Evolutionary conservation across 1,140 invertebrate species (phyloP).

Genomic region (Cepaea nemoralis): DNA sequence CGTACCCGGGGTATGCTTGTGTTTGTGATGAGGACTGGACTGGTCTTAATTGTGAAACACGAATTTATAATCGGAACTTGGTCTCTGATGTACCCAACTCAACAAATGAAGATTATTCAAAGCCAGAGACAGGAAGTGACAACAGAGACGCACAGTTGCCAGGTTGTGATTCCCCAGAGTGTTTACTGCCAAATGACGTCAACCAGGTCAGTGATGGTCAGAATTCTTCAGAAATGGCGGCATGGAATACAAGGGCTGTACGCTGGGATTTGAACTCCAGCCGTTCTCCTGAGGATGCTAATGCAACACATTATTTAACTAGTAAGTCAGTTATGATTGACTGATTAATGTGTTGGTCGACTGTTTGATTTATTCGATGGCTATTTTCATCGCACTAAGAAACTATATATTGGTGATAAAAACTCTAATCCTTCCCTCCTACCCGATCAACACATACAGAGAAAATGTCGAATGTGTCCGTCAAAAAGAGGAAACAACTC

Average conservation of each 20-base stretch:
- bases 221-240: neutral
- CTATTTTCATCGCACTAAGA: too few relatives aligned
- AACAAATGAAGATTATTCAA: neutral
- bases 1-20: neutral
- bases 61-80: neutral
- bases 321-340: too few relatives aligned
- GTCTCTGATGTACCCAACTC: neutral
- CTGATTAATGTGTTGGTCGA: too few relatives aligned
- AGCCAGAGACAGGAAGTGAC: neutral
- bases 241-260: neutral
- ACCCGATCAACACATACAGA: neutral
- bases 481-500: too few relatives aligned
- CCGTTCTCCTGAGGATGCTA: neutral
- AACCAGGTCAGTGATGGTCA: neutral
- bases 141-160: neutral
- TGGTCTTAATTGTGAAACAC: neutral
- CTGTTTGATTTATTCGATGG: too few relatives aligned
- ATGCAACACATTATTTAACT: too few relatives aligned
- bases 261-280: neutral
- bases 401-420: neutral
- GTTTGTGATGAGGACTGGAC: conserved; percentile 19
- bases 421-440: neutral
- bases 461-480: neutral
- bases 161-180: neutral
- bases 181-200: neutral